Conservation (phyloP, 2,888 invertebrate genomes). For the Strigamia maritima region DNA sequence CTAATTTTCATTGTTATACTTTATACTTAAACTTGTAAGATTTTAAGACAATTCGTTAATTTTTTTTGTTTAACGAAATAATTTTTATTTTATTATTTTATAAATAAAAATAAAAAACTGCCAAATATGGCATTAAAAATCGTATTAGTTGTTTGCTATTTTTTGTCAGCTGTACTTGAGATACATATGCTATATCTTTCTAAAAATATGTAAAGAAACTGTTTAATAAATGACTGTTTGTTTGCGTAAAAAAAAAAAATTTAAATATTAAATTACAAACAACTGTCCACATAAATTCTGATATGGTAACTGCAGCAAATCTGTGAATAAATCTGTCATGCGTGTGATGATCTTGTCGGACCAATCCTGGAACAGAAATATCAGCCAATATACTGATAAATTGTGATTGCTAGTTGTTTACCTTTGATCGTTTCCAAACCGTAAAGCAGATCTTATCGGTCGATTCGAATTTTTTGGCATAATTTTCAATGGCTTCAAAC, state of each 20-base stretch:
- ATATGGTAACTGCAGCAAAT: conserved; percentile 36
- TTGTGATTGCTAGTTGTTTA: background rate
- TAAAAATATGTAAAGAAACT: background rate
- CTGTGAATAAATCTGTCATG: conserved; percentile 31
- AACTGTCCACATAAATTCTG: conserved; percentile 38
- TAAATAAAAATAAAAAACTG: background rate
- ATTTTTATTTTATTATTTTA: background rate
- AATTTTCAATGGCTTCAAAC: background rate
- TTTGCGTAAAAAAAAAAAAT: background rate
- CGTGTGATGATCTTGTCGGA: background rate
- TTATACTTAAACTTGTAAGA: background rate
- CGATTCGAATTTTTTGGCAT: background rate
- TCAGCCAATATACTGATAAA: background rate
- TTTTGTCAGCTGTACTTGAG: background rate
- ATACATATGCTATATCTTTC: background rate
- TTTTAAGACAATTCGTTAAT: background rate
- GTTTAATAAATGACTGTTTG: background rate
- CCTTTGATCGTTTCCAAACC: background rate
- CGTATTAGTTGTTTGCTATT: background rate
- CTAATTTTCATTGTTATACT: conserved; percentile 3
- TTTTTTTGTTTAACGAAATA: background rate
- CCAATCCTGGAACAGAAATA: background rate
- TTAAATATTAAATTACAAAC: conserved; percentile 35
- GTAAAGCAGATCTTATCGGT: background rate
- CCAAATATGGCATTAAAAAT: conserved; percentile 10